Evolutionary conservation across 2,113 vertebrate species (phyloP), one percentile per base, ranked within the genome.

Genomic region (Crotophaga sulcirostris): DNA sequence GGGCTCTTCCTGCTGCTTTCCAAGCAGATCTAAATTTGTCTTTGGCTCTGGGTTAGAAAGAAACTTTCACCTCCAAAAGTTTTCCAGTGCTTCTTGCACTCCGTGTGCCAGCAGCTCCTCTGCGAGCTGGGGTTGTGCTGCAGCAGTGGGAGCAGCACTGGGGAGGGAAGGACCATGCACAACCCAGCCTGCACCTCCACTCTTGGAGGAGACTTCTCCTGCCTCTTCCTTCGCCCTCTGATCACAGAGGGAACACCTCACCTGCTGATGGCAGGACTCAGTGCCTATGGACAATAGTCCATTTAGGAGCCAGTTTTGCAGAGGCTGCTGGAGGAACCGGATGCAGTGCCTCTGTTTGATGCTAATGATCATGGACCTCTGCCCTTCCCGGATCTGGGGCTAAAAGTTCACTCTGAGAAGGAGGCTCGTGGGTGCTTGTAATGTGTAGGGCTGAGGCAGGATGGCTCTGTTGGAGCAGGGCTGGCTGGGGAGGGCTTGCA

Each of bases 191-290:
- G 31, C 45, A 29, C 18, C 28, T 49, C 49, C 7, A 36, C 16
- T 31, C 29, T 16, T 3, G 4, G 59, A 54, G 4, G 59, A 54
- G 15, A 9, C 18, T 58, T 54, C 44, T 74, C 44, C 56, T 7
- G 34, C 12, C 24, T 11, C 0, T 56, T 40, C 44, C 68, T 56
- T 20, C 4, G 2, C 15, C 28, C 20, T 44, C 77, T 12, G 60
- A 2, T 5, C 6, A 0, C 1, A 0, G 36, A 2, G 40, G 28
- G 56, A 64, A 10, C 7, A 2, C 3, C 42, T 23, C 3, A 0
- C 40, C 54, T 7, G 42, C 59, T 10, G 36, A 1, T 5, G 5
- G 11, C 67, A n/a, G 67, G 24, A 17, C 26, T 19, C 16, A 11
- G 18, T 9, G 2, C 2, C 29, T 20, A 3, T 2, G 44, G 84